Evolutionary conservation across 2,888 invertebrate species (phyloP).

Genomic region (Tipula lateralis): DNA sequence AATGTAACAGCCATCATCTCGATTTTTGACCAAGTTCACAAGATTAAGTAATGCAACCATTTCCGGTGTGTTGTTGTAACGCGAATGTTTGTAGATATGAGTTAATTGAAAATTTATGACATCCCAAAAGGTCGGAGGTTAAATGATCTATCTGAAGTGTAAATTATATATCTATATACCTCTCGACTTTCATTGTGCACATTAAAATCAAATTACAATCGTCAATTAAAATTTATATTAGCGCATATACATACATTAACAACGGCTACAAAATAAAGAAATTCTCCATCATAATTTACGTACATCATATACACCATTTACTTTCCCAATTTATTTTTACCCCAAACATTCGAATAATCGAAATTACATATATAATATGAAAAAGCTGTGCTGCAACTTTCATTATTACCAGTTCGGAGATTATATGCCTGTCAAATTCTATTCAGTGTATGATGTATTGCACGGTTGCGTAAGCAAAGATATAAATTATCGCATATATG

Average conservation of each 20-base stretch:
- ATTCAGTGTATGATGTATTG: not conserved
- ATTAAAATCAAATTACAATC: no score
- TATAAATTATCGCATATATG: not conserved
- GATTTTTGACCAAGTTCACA: not conserved
- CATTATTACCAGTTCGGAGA: not conserved
- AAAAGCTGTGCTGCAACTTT: not conserved
- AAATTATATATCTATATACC: not conserved
- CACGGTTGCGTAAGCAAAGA: not conserved
- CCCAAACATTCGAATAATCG: not conserved
- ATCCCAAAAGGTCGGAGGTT: not conserved
- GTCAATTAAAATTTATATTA: not conserved
- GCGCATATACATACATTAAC: no score
- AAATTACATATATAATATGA: not conserved
- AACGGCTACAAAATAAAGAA: no score
- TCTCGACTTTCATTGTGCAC: not conserved
- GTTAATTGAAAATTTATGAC: not conserved
- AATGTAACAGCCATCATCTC: not conserved
- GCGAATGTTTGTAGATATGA: not conserved
- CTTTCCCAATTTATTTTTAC: not conserved
- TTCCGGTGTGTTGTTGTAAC: not conserved
- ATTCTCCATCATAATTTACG: not conserved
- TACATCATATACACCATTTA: not conserved
- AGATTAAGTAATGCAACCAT: not conserved
- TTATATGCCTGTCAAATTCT: not conserved
- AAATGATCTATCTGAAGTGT: not conserved